Evolutionary conservation across 2,888 invertebrate species (phyloP), one percentile per base, ranked within the genome.

Genomic region (Clunio marinus): DNA sequence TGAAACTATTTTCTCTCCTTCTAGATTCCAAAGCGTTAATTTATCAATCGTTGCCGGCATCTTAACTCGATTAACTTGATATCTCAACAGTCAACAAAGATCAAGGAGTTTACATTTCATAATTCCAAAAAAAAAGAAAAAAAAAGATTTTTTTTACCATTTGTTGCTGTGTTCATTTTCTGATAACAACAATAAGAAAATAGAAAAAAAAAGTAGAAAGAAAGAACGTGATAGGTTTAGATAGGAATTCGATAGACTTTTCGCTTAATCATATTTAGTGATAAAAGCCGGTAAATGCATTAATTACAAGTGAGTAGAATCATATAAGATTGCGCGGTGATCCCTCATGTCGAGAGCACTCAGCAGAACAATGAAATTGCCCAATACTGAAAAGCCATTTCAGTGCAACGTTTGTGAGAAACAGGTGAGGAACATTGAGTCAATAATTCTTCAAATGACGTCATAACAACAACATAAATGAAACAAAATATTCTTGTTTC

Each of bases 391-490:
- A 69, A 79, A 79, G 70, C 79, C 79, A 70, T 79, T 79, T 73
- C 78, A 78, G 72, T 79, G 79, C 72, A 78, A 77, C 67, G 76
- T 79, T 65, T 79, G 79, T 72, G 79, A 79, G 73, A 74, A 79
- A 71, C 75, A 65, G 63, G 63, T 65, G 37, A 41, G 41, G 13
- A 60, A 32, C n/a, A n/a, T n/a, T n/a, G 24, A 45, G 17, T 25
- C 7, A 15, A 27, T 10, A 7, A 46, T 46, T 10, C 46, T 4
- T 46, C 46, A 46, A 4, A 58, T 58, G 25, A 28, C 25, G 28
- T 58, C 58, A 28, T 13, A 27, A 22, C 10, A 32, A 32, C 32
- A 32, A 17, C 3, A 20, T 32, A 17, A 5, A 8, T 41, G 22
- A 22, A 24, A 2, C 3, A 27, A 58, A 15, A 22, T 58, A 17